Evolutionary conservation across 2,797 vertebrate species (phyloP), one percentile per base, ranked within the genome.

Genomic region (Amblyopsis hoosieri): DNA sequence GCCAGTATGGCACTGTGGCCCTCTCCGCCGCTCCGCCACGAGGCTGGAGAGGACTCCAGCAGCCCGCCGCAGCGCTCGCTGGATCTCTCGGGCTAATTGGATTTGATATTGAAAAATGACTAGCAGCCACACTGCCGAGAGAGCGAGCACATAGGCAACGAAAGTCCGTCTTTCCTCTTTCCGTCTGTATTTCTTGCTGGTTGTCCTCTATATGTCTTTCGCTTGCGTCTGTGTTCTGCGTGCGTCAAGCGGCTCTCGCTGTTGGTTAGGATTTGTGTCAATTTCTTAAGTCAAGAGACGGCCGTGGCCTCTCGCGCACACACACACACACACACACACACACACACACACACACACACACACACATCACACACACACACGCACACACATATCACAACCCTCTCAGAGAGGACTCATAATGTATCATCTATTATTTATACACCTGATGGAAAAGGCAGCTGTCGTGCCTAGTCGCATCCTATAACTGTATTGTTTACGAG

Each of bases 71-170:
- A 81, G 75, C 60, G 66, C 81, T 80, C 76, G 46, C 80, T 80
- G 78, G 76, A 84, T 92, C 88, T 91, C 86, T 91, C 81, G 71
- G 79, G 82, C 88, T 93, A 92, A 93, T 92, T 92, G 91, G 90
- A 93, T 93, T 91, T 91, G 87, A 89, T 91, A 89, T 90, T 84
- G 81, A 90, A 90, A 92, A 91, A 91, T 92, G 85, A 89, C 91
- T 84, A 87, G 81, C 74, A 81, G 82, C 82, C 78, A 77, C 80
- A 84, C 85, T 84, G 83, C 77, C 54, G 10, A 69, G 67, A 78
- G 84, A 86, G 77, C 75, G 69, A 59, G 60, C 65, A 86, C 64
- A 74, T 45, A 51, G 23, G 60, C 62, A 63, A 13, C 50, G 57
- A 49, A 54, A 37, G 46, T 9, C 57, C 53, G 53, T 65, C 31